Conservation (phyloP, 2,113 vertebrate species). For the Peromyscus leucopus region DNA sequence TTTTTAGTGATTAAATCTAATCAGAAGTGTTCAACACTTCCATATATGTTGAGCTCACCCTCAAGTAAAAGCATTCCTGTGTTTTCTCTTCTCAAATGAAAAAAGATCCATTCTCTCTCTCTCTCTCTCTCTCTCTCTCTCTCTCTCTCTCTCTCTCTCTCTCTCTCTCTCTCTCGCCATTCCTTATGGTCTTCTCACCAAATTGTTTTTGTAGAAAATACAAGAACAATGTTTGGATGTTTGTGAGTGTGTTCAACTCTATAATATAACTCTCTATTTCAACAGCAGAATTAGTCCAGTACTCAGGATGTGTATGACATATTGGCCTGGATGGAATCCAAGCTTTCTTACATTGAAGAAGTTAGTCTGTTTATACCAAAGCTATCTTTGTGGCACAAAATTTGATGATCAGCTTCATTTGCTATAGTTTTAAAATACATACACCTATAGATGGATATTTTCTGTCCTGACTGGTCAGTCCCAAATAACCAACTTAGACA, state of each 20-base stretch:
- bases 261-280: constrained; percentile 7
- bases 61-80: background rate
- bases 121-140: too few species aligned
- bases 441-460: background rate
- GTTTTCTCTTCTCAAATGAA: constrained; percentile 10
- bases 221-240: background rate
- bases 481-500: too few species aligned
- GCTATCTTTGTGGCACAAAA: background rate
- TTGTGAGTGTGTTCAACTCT: background rate
- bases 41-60: background rate
- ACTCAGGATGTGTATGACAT: background rate
- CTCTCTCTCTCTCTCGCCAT: background rate
- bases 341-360: background rate
- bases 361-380: background rate
- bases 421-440: background rate
- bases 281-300: background rate
- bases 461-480: too few species aligned
- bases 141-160: too few species aligned
- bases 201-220: background rate
- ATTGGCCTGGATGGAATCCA: background rate
- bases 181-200: background rate
- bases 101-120: background rate
- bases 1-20: background rate
- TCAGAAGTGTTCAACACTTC: background rate
- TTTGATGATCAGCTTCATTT: background rate